Evolutionary conservation across 2,888 invertebrate genomes (phyloP).

Genomic region (Pherbina coryleti): DNA sequence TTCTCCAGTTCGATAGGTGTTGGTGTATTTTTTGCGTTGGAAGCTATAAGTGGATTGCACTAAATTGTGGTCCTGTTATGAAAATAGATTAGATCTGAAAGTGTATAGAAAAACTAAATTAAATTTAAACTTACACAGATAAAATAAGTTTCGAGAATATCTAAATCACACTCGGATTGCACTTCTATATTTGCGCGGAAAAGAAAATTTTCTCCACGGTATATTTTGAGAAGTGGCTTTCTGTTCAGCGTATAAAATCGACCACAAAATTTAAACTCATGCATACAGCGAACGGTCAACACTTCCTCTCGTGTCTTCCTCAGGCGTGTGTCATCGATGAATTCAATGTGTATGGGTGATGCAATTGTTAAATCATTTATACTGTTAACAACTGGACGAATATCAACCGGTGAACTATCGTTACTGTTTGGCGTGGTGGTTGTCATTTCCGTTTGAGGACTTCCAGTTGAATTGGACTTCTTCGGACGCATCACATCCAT

Average conservation of each 20-base stretch:
- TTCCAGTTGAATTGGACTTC: slow-evolving; percentile 44
- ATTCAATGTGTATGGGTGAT: slow-evolving; percentile 64
- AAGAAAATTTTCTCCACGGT: slow-evolving; percentile 68
- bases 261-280: slow-evolving; percentile 66
- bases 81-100: neutral
- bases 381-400: slow-evolving; percentile 45
- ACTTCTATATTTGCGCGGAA: slow-evolving; percentile 66
- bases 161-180: slow-evolving; percentile 62
- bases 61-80: slow-evolving; percentile 67
- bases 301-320: slow-evolving; percentile 66
- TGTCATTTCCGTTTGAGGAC: neutral
- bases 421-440: slow-evolving; percentile 50
- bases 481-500: slow-evolving; percentile 60
- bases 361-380: slow-evolving; percentile 40
- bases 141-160: slow-evolving; percentile 68
- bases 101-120: neutral
- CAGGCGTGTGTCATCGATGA: slow-evolving; percentile 63
- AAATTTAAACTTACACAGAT: slow-evolving; percentile 65
- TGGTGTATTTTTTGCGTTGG: slow-evolving; percentile 65
- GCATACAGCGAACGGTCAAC: slow-evolving; percentile 60
- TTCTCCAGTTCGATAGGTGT: slow-evolving; percentile 62
- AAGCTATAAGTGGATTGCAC: slow-evolving; percentile 68
- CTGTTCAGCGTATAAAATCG: slow-evolving; percentile 67
- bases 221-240: slow-evolving; percentile 62
- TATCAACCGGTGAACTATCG: slow-evolving; percentile 63